Evolutionary conservation across 35 echinoderm and acorn worm genomes (phyloP), one percentile per base, ranked within the genome.

Genomic region (Apostichopus japonicus): DNA sequence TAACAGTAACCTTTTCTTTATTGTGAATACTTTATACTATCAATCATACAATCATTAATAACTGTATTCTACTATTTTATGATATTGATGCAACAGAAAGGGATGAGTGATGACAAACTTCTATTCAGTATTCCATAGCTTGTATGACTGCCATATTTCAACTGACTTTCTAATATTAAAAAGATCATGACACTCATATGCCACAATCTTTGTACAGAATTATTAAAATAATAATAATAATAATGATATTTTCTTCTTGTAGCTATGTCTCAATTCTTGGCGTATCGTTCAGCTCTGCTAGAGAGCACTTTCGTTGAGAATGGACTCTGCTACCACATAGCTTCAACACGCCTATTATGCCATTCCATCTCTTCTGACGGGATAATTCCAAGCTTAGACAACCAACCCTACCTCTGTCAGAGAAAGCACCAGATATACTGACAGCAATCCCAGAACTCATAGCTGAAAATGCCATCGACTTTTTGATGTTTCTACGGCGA

Each of bases 201-300:
- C 33, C 33, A 44, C 33, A 44, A 44, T 44, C 2, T 44, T 44
- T 44, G 33, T 44, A 4, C 33, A 44, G 33, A 3, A 44, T 44
- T 44, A 44, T 44, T 44, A 44, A 44, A 44, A 0, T 44, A 44
- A 44, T 44, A 4, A 44, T 44, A 44, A 44, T 44, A 0, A 61
- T 10, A 61, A 61, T 61, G 57, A 61, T n/a, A 61, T 72, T 56
- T 72, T 63, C 33, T 21, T 23, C 65, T 57, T 80, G 0, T 23
- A 96, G 95, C 91, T 6, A 99, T 96, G 95, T 87, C 92, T 13
- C n/a, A 90, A 59, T 99, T 96, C 91, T 92, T 99, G 51, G 92
- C 90, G 23, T 77, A 92, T 54, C 94, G 92, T 51, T 72, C 95
- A 8, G 86, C 93, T 8, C 91, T 99, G 22, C 79, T 94, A 0